phyloP scores from a whole-genome alignment of 2,113 vertebrate species.

The Hypocryptadius cinnamomeus region DNA sequence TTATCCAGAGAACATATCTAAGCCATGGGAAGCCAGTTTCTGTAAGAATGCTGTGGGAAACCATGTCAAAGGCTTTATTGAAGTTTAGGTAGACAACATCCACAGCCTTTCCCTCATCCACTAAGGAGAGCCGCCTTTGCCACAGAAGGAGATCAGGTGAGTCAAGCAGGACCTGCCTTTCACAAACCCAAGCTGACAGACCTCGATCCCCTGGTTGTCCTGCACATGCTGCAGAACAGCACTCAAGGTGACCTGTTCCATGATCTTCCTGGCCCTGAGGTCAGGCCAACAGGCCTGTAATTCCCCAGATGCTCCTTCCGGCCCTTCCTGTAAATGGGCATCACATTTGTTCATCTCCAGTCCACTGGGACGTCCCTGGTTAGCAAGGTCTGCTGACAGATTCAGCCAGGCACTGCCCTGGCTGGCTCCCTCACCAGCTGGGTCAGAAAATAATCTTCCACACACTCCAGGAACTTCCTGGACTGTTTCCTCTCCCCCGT shows the following conservation, averaged over 20 bases:
- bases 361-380: neutral
- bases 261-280: neutral
- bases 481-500: neutral
- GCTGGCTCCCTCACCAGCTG: neutral
- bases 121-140: neutral
- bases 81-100: neutral
- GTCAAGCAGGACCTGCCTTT: neutral
- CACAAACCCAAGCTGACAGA: neutral
- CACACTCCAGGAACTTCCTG: neutral
- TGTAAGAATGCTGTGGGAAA: neutral
- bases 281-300: neutral
- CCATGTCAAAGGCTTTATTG: neutral
- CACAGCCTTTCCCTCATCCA: neutral
- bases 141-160: neutral
- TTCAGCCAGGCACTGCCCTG: neutral
- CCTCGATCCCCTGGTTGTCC: neutral
- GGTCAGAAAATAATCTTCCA: neutral
- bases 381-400: neutral
- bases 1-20: neutral
- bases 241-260: neutral
- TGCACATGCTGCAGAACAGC: neutral
- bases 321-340: neutral
- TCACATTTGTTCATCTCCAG: neutral
- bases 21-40: neutral
- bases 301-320: neutral